Evolutionary conservation across 2,888 invertebrate genomes (phyloP).

Genomic region (Volucella zonaria): DNA sequence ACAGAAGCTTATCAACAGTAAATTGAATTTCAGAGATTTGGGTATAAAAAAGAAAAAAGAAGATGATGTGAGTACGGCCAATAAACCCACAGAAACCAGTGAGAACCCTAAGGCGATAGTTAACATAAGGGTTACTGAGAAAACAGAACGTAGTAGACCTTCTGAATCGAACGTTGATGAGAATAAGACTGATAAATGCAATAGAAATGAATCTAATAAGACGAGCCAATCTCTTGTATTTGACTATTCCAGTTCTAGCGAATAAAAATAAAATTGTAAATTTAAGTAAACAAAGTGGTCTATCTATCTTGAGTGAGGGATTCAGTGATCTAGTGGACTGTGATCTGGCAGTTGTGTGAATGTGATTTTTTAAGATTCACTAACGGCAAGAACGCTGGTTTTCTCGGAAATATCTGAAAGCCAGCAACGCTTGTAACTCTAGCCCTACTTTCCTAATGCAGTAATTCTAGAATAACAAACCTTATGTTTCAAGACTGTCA

Average conservation of each 20-base stretch:
- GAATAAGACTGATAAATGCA: not conserved
- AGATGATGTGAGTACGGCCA: slow-evolving; percentile 12
- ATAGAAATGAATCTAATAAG: not conserved
- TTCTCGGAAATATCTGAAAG: too few species aligned
- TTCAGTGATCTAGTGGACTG: too few species aligned
- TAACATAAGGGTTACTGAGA: not conserved
- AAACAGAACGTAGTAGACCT: too few species aligned
- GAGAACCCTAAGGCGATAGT: not conserved
- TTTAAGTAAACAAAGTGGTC: not conserved
- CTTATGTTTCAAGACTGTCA: too few species aligned
- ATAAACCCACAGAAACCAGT: not conserved
- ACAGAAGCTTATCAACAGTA: slow-evolving; percentile 83
- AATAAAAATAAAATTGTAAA: slow-evolving; percentile 24
- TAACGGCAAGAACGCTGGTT: too few species aligned
- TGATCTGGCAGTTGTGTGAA: too few species aligned
- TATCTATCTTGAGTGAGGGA: too few species aligned
- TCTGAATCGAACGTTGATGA: too few species aligned
- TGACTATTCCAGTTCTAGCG: slow-evolving; percentile 75
- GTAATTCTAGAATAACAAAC: too few species aligned
- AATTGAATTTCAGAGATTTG: slow-evolving; percentile 78
- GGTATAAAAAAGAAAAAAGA: slow-evolving; percentile 79
- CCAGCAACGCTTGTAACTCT: too few species aligned
- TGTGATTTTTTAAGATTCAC: too few species aligned
- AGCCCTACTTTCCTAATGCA: too few species aligned
- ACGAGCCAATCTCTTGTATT: slow-evolving; percentile 64